Base-by-base conservation (phyloP, 2,797 vertebrate genomes). In the Pangasius larnaudii region DNA sequence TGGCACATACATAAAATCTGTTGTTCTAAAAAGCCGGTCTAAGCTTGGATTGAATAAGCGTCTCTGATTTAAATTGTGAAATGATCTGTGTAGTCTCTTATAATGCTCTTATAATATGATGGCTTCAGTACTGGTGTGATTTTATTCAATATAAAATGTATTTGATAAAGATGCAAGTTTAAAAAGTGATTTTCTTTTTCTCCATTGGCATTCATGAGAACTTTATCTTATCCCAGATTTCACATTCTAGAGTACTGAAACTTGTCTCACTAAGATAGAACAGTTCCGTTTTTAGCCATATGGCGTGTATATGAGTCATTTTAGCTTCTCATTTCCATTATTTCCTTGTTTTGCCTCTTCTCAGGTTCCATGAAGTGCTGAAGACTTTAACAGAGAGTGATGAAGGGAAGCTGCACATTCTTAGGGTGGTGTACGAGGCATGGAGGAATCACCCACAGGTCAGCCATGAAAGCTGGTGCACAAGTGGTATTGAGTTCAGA, bases 371-470 rank as follows among this genome's bases (percentile, higher is more conserved):
- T 69, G 98, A 99, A 93, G 97, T 99, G 91, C 95, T 99, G 92
- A 99, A 99, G 96, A 92, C 90, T 0, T 94, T 99, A 90, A 97
- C 98, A 5, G 98, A 99, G 79, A 96, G 95, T 18, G 98, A 99
- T 78, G 98, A 99, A 91, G 99, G 99, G 42, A 99, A 99, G 88
- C 96, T 99, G 82, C 98, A 99, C 88, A 96, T 99, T 91, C 96
- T 99, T 5, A 96, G 97, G 90, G 98, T 99, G 89, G 95, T 98
- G 63, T 99, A 99, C 84, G 98, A 99, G 5, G 97, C 96, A 84
- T 99, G 99, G 99, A 97, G 93, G 93, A 98, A 98, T 91, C 98
- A 99, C 89, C 98, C 98, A 5, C 97, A 99, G 98, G 98, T 99
- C 92, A 93, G 42, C 11, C 16, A 9, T 56, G 5, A 80, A 24